Percentiles rank a stretch among this genome's conserved stretches.
Evolutionary conservation across 2,797 vertebrate genomes (phyloP).

Genomic region (Fratercula arctica): DNA sequence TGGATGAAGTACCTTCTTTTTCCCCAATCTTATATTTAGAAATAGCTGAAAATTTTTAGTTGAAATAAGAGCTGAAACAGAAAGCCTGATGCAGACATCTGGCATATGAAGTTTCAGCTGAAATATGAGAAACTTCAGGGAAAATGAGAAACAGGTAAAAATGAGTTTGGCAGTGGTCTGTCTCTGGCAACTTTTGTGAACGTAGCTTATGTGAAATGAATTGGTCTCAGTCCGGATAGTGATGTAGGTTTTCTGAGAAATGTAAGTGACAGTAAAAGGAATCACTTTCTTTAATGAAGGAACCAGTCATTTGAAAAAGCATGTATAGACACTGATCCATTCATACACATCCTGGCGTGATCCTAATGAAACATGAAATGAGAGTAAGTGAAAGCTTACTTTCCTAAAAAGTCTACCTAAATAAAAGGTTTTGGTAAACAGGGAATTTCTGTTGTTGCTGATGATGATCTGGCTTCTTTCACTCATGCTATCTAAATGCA

Average conservation of each 20-base stretch:
- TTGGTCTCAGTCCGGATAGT: neutral
- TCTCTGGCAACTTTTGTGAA: neutral
- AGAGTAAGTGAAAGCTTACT: neutral
- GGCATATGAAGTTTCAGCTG: neutral
- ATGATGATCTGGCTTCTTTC: neutral
- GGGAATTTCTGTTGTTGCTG: neutral
- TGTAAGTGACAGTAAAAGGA: neutral
- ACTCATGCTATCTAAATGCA: neutral
- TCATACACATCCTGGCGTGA: neutral
- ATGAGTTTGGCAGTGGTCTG: neutral
- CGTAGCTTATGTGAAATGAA: neutral
- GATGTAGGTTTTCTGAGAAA: neutral
- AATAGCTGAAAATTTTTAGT: constrained; percentile 2
- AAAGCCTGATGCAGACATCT: neutral
- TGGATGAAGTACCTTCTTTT: neutral
- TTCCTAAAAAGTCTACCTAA: neutral
- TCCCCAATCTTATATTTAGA: neutral
- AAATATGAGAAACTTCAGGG: neutral
- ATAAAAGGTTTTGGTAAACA: neutral
- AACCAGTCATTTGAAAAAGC: neutral
- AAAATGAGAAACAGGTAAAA: neutral
- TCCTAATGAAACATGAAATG: neutral
- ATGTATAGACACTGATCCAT: neutral
- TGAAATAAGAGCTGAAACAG: neutral
- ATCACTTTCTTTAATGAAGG: neutral